Evolutionary conservation across 1,140 invertebrate species (phyloP).

Genomic region (Dendroctonus ponderosae): DNA sequence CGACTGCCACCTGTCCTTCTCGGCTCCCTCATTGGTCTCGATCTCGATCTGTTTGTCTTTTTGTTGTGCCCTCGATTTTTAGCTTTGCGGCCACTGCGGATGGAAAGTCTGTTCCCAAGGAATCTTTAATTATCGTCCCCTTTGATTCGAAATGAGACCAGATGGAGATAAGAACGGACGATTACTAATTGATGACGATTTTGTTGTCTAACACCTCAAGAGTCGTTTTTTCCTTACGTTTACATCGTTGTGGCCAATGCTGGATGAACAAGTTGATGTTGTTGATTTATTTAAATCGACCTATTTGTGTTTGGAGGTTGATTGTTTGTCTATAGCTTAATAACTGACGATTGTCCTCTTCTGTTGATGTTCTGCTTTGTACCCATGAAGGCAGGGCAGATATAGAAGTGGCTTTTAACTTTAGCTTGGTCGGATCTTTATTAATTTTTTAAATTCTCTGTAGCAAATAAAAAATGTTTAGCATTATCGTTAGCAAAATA

Average conservation of each 20-base stretch:
- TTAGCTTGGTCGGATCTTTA: no score
- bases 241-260: not conserved
- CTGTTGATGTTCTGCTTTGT: no score
- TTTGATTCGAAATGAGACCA: not conserved
- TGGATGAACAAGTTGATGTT: no score
- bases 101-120: slow-evolving; percentile 12
- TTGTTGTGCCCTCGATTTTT: slow-evolving; percentile 25
- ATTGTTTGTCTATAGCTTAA: no score
- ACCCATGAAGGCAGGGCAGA: no score
- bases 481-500: no score
- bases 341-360: no score
- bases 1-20: slow-evolving; percentile 27
- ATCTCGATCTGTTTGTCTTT: slow-evolving; percentile 22
- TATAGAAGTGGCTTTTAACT: no score
- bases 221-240: not conserved
- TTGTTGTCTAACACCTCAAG: slow-evolving; percentile 13
- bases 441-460: no score
- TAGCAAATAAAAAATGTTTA: no score
- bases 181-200: slow-evolving; percentile 25
- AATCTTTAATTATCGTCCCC: slow-evolving; percentile 26
- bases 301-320: no score
- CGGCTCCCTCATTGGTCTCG: slow-evolving; percentile 18
- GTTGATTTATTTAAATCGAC: no score
- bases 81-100: slow-evolving; percentile 6
- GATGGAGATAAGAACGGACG: slow-evolving; percentile 9